A percentile compares a stretch with the other conserved stretches of the same genome.
Evolutionary conservation across 1,140 invertebrate species (phyloP).

Genomic region (Drosophila pallidifrons): DNA sequence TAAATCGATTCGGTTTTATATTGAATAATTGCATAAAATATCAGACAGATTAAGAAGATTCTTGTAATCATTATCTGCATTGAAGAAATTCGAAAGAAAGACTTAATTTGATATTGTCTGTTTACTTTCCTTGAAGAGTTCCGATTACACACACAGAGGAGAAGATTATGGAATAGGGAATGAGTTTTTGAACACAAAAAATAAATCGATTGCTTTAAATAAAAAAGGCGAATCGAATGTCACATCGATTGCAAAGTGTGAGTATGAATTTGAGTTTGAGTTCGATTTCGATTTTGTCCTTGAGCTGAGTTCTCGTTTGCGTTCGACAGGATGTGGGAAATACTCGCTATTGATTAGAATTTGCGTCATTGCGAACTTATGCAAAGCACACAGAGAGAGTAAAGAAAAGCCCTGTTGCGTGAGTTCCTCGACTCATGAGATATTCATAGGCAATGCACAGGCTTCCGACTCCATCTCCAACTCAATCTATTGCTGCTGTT

Average conservation of each 20-base stretch:
- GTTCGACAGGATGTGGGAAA: background rate
- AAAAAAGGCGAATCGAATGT: background rate
- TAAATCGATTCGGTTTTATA: too few relatives aligned
- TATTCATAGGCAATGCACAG: constrained; percentile 62
- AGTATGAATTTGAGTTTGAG: background rate
- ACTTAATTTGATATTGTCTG: too few relatives aligned
- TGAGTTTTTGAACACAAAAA: background rate
- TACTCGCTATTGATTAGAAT: constrained; percentile 54
- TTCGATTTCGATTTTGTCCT: background rate
- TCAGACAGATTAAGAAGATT: too few relatives aligned
- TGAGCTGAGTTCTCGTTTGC: background rate
- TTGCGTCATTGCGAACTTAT: constrained; percentile 43
- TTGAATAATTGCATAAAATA: too few relatives aligned
- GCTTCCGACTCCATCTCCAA: background rate
- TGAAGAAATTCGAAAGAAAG: too few relatives aligned
- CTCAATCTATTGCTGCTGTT: background rate
- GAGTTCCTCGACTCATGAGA: constrained; percentile 58
- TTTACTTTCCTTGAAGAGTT: background rate
- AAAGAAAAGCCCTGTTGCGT: constrained; percentile 41
- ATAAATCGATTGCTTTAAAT: background rate
- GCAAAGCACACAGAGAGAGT: constrained; percentile 38
- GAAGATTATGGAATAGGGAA: too few relatives aligned
- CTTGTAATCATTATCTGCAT: too few relatives aligned
- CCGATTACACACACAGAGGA: background rate
- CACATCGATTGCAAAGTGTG: background rate